Percentiles rank a stretch among this genome's conserved stretches.
Conservation (phyloP, 2,888 invertebrate species). For the Drosophila pseudotakahashii region DNA sequence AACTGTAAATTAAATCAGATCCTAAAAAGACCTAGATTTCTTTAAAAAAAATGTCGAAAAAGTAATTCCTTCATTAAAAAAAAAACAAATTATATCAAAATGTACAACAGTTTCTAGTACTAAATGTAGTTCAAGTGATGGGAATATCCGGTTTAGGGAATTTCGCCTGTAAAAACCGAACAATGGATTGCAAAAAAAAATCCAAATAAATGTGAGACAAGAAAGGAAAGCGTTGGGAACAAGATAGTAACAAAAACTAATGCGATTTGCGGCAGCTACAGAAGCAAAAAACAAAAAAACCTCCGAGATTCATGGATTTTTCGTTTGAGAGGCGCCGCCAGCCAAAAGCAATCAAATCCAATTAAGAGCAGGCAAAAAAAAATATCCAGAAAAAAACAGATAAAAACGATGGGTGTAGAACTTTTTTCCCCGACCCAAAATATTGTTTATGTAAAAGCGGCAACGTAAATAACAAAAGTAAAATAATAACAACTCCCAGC, state of each 20-base stretch:
- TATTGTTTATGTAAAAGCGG: slow-evolving; percentile 64
- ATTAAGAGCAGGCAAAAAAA: slow-evolving; percentile 59
- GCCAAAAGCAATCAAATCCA: slow-evolving; percentile 77
- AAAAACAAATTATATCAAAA: not conserved
- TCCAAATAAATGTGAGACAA: slow-evolving; percentile 37
- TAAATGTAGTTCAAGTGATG: not conserved
- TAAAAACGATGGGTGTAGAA: slow-evolving; percentile 34
- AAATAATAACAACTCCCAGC: slow-evolving; percentile 45
- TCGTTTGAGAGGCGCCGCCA: slow-evolving; percentile 55
- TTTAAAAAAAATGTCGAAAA: not conserved
- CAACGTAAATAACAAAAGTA: slow-evolving; percentile 28
- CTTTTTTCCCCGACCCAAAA: slow-evolving; percentile 57
- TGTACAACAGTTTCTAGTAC: not conserved
- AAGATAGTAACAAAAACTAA: slow-evolving; percentile 47
- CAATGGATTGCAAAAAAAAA: slow-evolving; percentile 59
- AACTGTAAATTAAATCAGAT: too few species aligned
- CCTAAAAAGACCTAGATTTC: not conserved
- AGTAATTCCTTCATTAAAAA: not conserved
- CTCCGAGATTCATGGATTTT: slow-evolving; percentile 43
- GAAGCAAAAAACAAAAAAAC: slow-evolving; percentile 8
- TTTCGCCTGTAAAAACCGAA: slow-evolving; percentile 39
- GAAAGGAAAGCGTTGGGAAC: slow-evolving; percentile 71
- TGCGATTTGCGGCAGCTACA: slow-evolving; percentile 61
- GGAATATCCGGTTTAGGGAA: slow-evolving; percentile 10
- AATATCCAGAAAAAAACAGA: slow-evolving; percentile 24